Base-by-base conservation (phyloP, 2,888 invertebrate genomes). In the Orthosia incerta region DNA sequence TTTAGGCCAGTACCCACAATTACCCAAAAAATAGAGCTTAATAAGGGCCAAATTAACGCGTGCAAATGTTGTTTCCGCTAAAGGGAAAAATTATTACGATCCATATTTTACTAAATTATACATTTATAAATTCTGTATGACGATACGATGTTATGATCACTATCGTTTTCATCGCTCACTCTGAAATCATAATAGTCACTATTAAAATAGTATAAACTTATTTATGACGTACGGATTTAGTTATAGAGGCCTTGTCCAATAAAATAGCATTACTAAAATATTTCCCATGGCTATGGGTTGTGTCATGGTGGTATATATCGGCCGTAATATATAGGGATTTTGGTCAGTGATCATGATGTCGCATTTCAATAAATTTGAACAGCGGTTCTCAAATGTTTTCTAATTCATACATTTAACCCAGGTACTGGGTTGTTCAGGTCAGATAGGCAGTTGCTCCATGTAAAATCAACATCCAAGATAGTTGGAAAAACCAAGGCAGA, bases 191-290 rank as follows among this genome's bases (percentile, higher is more conserved):
- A 70, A 56, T 45, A 18, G 67, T 67, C 74, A 56, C 46, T 46
- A 72, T 72, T 70, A 67, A 74, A 70, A 76, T 73, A 80, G 57
- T 53, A 61, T 63, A 1, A 75, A 69, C 74, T 72, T 65, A 82
- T 84, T 85, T 82, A 85, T 76, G 73, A 76, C 64, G 9, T 45
- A 76, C 51, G 31, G 73, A 79, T 72, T 77, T 79, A 82, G 68
- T 39, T 50, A 70, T 31, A 66, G 59, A 68, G 68, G 77, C 76
- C 73, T 76, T 80, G 76, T 79, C 76, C 50, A 82, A 76, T 85
- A 83, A 85, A 85, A 80, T 82, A 80, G 76, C 51, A 80, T 84
- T 78, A 82, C 56, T 51, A 57, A 74, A 82, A 83, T 73, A 83
- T 64, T 75, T 83, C 75, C 70, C 76, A 81, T 74, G 45, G 64